Conservation (phyloP, 1,140 invertebrate species). For the Drosophila kepulauana region DNA sequence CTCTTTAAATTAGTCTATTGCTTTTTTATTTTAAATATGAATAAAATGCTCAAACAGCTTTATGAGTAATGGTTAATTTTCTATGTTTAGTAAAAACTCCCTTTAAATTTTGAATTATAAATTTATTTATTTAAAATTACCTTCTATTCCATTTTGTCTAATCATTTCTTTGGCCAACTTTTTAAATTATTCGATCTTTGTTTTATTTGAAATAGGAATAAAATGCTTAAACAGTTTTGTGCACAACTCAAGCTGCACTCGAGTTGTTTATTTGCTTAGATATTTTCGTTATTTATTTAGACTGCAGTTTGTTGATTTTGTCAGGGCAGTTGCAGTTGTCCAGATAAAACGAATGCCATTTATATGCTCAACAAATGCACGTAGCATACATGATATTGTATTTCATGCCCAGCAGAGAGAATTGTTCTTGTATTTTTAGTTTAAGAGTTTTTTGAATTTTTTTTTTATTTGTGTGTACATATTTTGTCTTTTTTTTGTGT, state of each 20-base stretch:
- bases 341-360: conserved; percentile 20
- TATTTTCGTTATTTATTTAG: conserved; percentile 17
- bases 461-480: conserved; percentile 4
- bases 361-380: conserved; percentile 12
- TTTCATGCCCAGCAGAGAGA: conserved; percentile 30
- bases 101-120: too few species aligned
- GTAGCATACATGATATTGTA: conserved; percentile 1
- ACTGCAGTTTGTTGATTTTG: conserved; percentile 15
- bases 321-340: background rate
- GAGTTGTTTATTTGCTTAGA: conserved; percentile 18
- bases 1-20: too few species aligned
- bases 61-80: too few species aligned
- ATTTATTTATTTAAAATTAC: too few species aligned
- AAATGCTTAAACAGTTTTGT: background rate
- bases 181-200: background rate
- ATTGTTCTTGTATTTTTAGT: conserved; percentile 16
- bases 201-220: background rate
- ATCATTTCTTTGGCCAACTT: background rate
- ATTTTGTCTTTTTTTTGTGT: conserved; percentile 21
- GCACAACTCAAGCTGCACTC: background rate
- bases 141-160: too few species aligned
- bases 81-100: too few species aligned
- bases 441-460: background rate
- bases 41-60: too few species aligned
- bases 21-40: too few species aligned